These are phyloP conservation scores for Bradypus variegatus DNA, from an alignment of 2,797 vertebrate genomes.

Conservation along the genomic window DNA sequence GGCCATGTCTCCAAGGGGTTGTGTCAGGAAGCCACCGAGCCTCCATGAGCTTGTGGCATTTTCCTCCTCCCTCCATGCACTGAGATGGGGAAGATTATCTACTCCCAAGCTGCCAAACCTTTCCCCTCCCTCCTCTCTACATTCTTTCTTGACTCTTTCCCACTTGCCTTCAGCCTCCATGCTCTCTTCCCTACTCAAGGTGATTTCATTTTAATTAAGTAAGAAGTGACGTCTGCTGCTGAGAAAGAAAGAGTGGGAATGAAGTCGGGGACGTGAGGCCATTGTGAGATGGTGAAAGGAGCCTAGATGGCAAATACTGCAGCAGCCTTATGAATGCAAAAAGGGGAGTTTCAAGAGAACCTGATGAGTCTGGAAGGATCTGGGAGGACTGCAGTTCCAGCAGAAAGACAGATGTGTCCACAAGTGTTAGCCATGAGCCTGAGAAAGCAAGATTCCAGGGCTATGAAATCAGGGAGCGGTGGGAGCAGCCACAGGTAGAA, in stretches of 20 bases:
- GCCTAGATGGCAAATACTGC: fast-evolving
- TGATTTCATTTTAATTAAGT: background rate
- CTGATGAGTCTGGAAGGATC: background rate
- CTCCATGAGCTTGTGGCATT: background rate
- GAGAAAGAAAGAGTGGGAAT: background rate
- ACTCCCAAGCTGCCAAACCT: background rate
- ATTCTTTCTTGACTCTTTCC: background rate
- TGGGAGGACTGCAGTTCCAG: background rate
- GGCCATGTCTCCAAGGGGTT: too few relatives aligned
- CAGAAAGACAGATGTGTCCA: background rate
- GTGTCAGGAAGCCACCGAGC: background rate
- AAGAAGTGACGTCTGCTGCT: background rate
- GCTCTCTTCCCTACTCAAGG: background rate
- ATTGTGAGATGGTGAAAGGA: background rate
- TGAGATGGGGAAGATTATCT: background rate
- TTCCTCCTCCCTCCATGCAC: background rate
- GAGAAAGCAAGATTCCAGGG: background rate
- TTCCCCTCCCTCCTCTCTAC: background rate
- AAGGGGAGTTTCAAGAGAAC: background rate
- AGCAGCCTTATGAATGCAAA: background rate
- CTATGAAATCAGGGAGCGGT: background rate
- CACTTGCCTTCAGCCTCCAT: background rate
- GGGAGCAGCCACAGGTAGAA: background rate
- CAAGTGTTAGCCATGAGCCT: background rate
- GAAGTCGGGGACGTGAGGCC: background rate